A percentile compares a stretch with the other conserved stretches of the same genome.
phyloP scores from a whole-genome alignment of 2,797 vertebrate genomes.

The Fringilla coelebs region DNA sequence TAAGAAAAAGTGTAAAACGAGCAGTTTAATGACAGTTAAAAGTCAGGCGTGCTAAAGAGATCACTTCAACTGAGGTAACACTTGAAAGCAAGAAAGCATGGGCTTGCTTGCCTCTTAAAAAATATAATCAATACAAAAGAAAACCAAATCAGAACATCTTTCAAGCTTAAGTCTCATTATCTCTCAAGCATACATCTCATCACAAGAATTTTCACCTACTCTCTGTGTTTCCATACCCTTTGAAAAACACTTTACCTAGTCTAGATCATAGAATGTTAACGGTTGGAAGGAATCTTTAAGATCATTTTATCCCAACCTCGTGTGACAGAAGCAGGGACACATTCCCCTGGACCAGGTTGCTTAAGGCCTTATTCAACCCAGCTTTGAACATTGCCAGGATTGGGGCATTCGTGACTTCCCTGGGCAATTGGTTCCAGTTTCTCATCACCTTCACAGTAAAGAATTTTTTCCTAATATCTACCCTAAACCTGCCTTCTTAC shows the following conservation, averaged over 20 bases:
- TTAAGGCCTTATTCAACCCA: neutral
- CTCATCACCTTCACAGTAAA: neutral
- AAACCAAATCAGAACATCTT: neutral
- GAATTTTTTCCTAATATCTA: neutral
- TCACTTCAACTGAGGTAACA: neutral
- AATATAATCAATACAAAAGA: neutral
- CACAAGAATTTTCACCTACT: neutral
- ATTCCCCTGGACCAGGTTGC: neutral
- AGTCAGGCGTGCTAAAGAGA: neutral
- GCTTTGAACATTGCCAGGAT: neutral
- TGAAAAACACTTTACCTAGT: neutral
- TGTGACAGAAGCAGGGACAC: neutral
- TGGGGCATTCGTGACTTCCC: fast-evolving
- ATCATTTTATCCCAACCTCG: neutral
- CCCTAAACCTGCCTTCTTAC: neutral
- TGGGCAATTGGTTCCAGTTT: neutral
- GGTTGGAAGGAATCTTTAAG: neutral
- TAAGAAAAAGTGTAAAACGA: neutral
- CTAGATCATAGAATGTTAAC: neutral
- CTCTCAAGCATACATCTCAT: neutral
- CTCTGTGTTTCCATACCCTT: neutral
- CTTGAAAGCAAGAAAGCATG: neutral
- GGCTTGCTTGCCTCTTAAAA: neutral
- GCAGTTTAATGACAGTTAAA: neutral
- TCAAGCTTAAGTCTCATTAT: neutral